These are phyloP conservation scores for Oxyura jamaicensis DNA, from an alignment of 2,113 vertebrate genomes.

Conservation along the genomic window DNA sequence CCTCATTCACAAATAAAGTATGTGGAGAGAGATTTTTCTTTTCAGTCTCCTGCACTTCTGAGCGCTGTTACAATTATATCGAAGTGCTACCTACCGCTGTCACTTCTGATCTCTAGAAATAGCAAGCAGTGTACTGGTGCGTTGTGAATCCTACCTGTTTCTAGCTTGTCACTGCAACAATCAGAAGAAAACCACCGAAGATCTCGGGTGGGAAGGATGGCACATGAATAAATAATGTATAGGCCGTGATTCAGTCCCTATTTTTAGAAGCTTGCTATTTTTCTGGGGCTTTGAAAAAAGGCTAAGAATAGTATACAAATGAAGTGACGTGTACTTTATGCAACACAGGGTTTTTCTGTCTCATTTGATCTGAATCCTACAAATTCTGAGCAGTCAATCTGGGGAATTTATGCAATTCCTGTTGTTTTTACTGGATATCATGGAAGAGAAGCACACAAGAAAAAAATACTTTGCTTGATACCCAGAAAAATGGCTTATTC, in stretches of 20 bases:
- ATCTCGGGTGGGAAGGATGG: neutral
- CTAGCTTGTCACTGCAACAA: neutral
- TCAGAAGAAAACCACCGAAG: neutral
- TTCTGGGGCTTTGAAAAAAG: constrained; percentile 1
- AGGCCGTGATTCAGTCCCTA: constrained; percentile 14
- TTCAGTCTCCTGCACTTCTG: neutral
- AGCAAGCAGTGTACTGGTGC: neutral
- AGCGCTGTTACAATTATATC: neutral
- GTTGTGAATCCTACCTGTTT: constrained; percentile 19
- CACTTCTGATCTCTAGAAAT: constrained; percentile 1
- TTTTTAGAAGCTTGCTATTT: constrained; percentile 40
- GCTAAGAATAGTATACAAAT: constrained; percentile 17
- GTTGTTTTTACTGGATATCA: neutral
- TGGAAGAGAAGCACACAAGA: neutral
- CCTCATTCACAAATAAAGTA: neutral
- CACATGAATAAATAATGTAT: constrained; percentile 55
- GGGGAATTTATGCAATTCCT: neutral
- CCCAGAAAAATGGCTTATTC: neutral
- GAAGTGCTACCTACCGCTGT: neutral
- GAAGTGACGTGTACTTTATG: constrained; percentile 8
- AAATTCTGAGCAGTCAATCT: neutral
- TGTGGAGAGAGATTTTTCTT: neutral
- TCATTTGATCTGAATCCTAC: neutral
- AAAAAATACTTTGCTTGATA: neutral
- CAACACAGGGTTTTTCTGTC: neutral